Base-by-base conservation (phyloP, 2,113 vertebrate species). In the Progne subis region DNA sequence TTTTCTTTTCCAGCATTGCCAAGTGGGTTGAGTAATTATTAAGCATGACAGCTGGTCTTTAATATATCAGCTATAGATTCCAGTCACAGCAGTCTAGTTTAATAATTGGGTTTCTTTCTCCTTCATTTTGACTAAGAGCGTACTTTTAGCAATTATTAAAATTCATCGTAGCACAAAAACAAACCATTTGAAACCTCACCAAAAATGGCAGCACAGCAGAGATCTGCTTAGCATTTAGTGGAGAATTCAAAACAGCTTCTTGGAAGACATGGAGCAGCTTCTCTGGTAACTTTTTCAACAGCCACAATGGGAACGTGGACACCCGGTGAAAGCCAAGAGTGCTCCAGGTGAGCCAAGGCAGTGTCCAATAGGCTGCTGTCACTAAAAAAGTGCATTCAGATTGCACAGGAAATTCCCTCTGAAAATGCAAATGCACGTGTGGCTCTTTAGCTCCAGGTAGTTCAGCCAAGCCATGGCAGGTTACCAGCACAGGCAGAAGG, bases 1-100 rank as follows among this genome's bases (percentile, higher is more conserved):
- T 95, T 97, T 97, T 95, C 90, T 91, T 92, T 94, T 90, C 56
- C 86, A 86, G 72, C 92, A 82, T 85, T 95, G 92, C 94, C 91
- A n/a, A 86, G 83, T 1, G 31, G 88, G 72, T 84, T 82, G 93
- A 96, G 88, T 91, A 96, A 94, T 97, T 96, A 97, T 97, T 96
- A 96, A 95, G 91, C 78, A 74, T 93, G 91, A 97, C 95, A 95
- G 86, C 71, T 70, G 63, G 77, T 85, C 91, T 96, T 95, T 96
- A 94, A 96, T 95, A 91, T 86, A 94, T 95, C 94, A 95, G 78
- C 82, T 96, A 96, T 94, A 96, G 94, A 97, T 94, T 96, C 90
- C 95, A 97, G 92, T 96, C 96, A 90, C 96, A 96, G 96, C 96
- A 94, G 94, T 96, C 88, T 94, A 95, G 96, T 97, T 96, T 92